phyloP scores from a whole-genome alignment of 1,140 invertebrate species.

The Ooceraea biroi region DNA sequence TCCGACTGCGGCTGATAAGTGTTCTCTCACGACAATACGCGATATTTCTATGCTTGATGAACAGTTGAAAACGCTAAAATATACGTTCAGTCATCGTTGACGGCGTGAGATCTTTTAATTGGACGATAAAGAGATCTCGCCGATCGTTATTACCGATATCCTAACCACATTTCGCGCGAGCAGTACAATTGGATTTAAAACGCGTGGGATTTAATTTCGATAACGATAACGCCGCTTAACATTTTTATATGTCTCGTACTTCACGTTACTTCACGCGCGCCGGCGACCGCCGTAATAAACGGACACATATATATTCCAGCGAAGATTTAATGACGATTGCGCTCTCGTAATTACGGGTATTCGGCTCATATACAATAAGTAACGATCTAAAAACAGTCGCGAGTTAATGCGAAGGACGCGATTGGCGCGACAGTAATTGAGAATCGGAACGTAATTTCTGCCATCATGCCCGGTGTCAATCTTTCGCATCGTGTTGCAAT shows the following conservation, averaged over 20 bases:
- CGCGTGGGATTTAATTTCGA: background rate
- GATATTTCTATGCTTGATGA: background rate
- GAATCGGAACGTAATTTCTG: slow-evolving; percentile 44
- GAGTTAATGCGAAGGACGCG: slow-evolving; percentile 18
- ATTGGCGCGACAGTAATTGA: slow-evolving; percentile 47
- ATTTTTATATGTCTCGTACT: background rate
- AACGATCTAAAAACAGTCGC: slow-evolving; percentile 36
- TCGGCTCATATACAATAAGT: slow-evolving; percentile 20
- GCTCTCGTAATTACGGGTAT: slow-evolving; percentile 40
- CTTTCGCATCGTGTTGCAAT: slow-evolving; percentile 6
- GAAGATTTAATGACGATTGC: slow-evolving; percentile 27
- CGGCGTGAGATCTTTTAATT: slow-evolving; percentile 25
- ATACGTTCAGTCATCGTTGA: background rate
- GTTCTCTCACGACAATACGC: background rate
- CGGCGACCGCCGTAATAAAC: background rate
- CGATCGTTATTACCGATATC: background rate
- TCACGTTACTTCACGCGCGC: background rate
- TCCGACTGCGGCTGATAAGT: slow-evolving; percentile 5
- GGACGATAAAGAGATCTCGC: background rate
- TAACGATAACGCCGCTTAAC: background rate
- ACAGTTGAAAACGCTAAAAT: background rate
- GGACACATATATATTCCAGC: background rate
- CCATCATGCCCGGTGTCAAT: slow-evolving; percentile 32
- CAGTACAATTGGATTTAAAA: slow-evolving; percentile 18
- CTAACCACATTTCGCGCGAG: background rate